A percentile compares a stretch with the other conserved stretches of the same genome.
Conservation (phyloP, 1,140 invertebrate genomes). For the Hyposmocoma kahamanoa region DNA sequence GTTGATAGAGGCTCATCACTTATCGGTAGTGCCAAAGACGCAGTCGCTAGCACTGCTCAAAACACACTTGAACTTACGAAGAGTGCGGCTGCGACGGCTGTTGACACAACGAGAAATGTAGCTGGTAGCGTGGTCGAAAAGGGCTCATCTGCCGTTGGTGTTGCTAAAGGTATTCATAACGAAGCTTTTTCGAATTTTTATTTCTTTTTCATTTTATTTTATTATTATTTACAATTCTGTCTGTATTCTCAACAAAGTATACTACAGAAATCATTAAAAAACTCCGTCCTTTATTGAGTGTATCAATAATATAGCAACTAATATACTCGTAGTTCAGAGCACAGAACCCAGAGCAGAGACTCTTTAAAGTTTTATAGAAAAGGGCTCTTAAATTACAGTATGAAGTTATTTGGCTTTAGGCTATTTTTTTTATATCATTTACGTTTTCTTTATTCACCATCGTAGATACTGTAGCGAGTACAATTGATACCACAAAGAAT, state of each 20-base stretch:
- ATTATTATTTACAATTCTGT: too few species aligned
- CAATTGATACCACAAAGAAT: constrained; percentile 18
- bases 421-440: neutral
- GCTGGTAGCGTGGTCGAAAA: constrained; percentile 9
- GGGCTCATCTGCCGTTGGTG: constrained; percentile 8
- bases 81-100: constrained; percentile 17
- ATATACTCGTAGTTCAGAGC: too few species aligned
- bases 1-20: constrained; percentile 7
- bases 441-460: neutral
- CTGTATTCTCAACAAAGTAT: too few species aligned
- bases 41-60: constrained; percentile 22
- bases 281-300: too few species aligned
- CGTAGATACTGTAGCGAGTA: too few species aligned
- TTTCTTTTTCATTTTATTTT: too few species aligned
- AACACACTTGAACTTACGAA: constrained; percentile 24
- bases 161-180: constrained; percentile 17
- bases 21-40: constrained; percentile 18
- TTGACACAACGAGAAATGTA: constrained; percentile 16
- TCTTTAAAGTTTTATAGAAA: too few species aligned
- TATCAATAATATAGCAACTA: too few species aligned
- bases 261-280: too few species aligned
- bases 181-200: too few species aligned
- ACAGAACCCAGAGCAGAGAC: too few species aligned
- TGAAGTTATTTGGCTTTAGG: neutral
- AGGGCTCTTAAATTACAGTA: too few species aligned